Percentiles rank a stretch among this genome's conserved stretches.
Conservation (phyloP, 1,140 invertebrate species). For the Bombus pascuorum region DNA sequence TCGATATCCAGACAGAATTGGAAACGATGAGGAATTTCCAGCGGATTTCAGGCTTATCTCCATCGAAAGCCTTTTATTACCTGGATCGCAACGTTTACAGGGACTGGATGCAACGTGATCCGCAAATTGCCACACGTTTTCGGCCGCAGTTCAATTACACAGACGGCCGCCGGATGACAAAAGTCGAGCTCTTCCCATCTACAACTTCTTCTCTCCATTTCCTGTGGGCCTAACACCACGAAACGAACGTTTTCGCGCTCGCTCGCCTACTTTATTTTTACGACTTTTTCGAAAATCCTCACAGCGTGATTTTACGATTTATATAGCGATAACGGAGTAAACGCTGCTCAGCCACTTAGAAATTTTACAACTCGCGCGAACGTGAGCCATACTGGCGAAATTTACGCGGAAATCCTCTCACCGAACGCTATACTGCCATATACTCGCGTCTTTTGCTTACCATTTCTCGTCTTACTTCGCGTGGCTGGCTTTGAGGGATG, state of each 20-base stretch:
- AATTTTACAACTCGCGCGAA: slow-evolving; percentile 32
- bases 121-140: slow-evolving; percentile 23
- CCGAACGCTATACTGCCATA: too few relatives aligned
- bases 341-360: slow-evolving; percentile 9
- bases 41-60: not conserved
- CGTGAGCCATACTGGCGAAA: not conserved
- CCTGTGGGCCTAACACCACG: not conserved
- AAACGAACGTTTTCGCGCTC: slow-evolving; percentile 18
- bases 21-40: not conserved
- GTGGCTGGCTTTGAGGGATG: not conserved
- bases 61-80: not conserved
- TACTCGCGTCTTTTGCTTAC: not conserved
- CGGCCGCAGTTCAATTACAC: slow-evolving; percentile 35
- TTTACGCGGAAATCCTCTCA: not conserved
- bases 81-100: not conserved
- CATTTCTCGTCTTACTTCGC: not conserved
- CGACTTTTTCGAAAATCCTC: slow-evolving; percentile 20
- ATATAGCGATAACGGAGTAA: not conserved
- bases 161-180: slow-evolving; percentile 1
- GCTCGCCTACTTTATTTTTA: slow-evolving; percentile 18
- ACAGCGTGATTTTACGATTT: slow-evolving; percentile 34
- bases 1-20: not conserved
- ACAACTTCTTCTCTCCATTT: slow-evolving; percentile 1
- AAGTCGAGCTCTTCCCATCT: slow-evolving; percentile 2
- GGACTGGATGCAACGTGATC: slow-evolving; percentile 2